These are phyloP conservation scores for Echeneis naucrates DNA, from an alignment of 2,797 vertebrate genomes.

Conservation along the genomic window DNA sequence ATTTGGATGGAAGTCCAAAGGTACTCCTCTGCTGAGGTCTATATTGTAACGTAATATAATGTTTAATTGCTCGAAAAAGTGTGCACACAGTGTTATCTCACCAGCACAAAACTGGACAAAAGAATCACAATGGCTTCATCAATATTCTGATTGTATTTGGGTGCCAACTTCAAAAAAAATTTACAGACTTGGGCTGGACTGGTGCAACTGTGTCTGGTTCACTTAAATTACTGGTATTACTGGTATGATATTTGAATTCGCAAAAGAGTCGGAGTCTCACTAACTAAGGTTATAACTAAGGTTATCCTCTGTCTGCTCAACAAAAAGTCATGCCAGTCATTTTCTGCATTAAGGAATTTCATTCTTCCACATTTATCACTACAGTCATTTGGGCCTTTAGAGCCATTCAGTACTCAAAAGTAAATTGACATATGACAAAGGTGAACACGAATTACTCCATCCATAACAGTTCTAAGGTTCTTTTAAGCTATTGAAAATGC, in stretches of 20 bases:
- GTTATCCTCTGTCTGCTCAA: neutral
- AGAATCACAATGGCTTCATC: neutral
- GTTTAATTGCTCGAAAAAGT: neutral
- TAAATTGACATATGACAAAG: neutral
- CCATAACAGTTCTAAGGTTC: neutral
- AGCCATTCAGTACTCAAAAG: neutral
- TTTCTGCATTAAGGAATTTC: neutral
- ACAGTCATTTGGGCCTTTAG: neutral
- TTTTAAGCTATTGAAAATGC: neutral
- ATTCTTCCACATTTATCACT: neutral
- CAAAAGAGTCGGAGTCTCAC: neutral
- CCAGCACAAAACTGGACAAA: no score
- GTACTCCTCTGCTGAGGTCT: no score
- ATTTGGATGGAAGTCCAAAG: no score
- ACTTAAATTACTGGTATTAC: no score
- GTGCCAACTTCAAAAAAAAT: neutral
- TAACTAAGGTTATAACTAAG: neutral
- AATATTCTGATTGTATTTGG: neutral
- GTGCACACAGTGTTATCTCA: no score
- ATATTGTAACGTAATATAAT: neutral
- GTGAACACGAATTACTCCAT: neutral
- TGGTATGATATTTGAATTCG: neutral
- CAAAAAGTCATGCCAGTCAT: neutral
- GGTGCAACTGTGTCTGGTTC: neutral
- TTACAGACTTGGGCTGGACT: neutral